phyloP scores from a whole-genome alignment of 2,113 vertebrate species.

The Alectura lathami region DNA sequence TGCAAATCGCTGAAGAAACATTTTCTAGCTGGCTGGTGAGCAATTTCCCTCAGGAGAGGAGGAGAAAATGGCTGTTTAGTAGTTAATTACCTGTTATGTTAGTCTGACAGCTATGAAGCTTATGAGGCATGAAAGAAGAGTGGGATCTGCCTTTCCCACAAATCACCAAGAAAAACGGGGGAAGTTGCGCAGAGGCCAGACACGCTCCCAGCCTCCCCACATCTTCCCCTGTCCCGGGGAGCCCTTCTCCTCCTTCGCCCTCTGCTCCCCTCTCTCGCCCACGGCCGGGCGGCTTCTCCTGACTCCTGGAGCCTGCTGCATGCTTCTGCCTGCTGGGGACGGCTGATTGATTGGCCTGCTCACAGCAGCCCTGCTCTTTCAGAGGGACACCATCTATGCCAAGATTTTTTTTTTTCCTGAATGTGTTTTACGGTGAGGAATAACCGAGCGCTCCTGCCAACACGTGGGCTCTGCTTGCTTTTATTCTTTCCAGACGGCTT shows the following conservation, averaged over 20 bases:
- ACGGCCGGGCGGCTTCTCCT: not conserved
- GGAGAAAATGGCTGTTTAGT: conserved; percentile 70
- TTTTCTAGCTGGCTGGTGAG: conserved; percentile 69
- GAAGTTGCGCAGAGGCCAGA: not conserved
- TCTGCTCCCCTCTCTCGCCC: not conserved
- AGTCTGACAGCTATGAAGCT: conserved; percentile 66
- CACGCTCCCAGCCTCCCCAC: not conserved
- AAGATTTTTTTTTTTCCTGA: conserved; percentile 21
- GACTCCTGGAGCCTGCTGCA: not conserved
- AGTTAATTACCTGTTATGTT: conserved; percentile 75
- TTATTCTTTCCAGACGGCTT: conserved; percentile 48
- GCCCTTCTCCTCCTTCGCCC: not conserved
- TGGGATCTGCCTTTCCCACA: not conserved
- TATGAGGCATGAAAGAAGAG: conserved; percentile 62
- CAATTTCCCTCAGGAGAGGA: conserved; percentile 64
- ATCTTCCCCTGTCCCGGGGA: not conserved
- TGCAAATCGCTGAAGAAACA: conserved; percentile 60
- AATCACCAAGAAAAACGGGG: conserved; percentile 24
- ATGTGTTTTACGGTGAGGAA: conserved; percentile 23
- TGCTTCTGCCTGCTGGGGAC: not conserved
- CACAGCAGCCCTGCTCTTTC: not conserved
- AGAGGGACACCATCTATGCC: not conserved
- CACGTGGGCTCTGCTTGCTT: conserved; percentile 37
- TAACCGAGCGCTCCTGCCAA: conserved; percentile 23
- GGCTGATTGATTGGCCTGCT: conserved; percentile 2